Evolutionary conservation across 2,888 invertebrate species (phyloP), one percentile per base, ranked within the genome.

Genomic region (Gastrophysa polygoni): DNA sequence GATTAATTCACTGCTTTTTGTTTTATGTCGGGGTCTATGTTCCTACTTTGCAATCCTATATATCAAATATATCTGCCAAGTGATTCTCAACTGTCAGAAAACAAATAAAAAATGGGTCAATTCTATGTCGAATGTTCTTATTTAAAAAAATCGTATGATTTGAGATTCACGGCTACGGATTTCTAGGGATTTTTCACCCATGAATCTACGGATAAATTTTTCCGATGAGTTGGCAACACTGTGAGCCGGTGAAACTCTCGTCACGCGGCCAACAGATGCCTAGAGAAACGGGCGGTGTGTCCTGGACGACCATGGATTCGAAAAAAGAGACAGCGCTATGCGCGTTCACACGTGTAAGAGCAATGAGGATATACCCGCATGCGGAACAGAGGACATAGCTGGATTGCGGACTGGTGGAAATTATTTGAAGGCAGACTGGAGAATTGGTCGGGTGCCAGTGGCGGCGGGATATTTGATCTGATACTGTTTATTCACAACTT

Each of bases 241-340:
- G 47, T 47, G n/a, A n/a, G n/a, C n/a, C n/a, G n/a, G 29, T 44
- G 47, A 18, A 32, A 59, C 59, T 63, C 54, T 47, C 63, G 34
- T 55, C 63, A 63, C 63, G 59, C 61, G 64, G 62, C 59, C 44
- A 61, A 60, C 63, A 66, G 50, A 61, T 66, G 64, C 46, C 58
- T 47, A 57, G 57, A 58, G 57, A 62, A 62, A 60, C 57, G 56
- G 57, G 51, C 60, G 55, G 48, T 43, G 52, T 49, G 54, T 62
- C 62, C 62, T 32, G 62, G 52, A 62, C 57, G 58, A 48, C 62
- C 54, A 38, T 46, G 58, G 58, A 44, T 54, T 58, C 34, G 56
- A 38, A 59, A 29, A 56, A 55, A 51, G 52, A 61, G 61, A 61
- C 38, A 29, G 44, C 44, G 57, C 44, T 55, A 61, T 57, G 17